These are phyloP conservation scores for Edolisoma coerulescens DNA, from an alignment of 2,113 vertebrate species.

Conservation along the genomic window DNA sequence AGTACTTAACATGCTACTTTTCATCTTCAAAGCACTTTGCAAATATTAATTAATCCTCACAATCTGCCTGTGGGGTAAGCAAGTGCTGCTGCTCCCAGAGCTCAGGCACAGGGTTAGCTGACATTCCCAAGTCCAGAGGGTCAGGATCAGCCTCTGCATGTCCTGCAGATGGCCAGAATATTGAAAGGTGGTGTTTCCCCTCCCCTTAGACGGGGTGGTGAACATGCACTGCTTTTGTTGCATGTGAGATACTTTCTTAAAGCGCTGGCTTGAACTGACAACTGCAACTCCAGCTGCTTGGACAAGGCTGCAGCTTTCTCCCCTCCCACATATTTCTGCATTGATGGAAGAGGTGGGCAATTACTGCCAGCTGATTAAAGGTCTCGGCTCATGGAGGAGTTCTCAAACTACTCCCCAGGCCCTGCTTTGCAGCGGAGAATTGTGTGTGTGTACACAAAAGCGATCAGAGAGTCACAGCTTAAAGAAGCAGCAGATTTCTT, in stretches of 20 bases:
- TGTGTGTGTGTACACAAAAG: background rate
- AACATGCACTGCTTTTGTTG: background rate
- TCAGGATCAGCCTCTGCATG: accelerated
- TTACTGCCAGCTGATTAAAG: background rate
- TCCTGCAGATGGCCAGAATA: background rate
- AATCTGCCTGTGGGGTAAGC: slow-evolving; percentile 2
- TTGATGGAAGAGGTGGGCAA: background rate
- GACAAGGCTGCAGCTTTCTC: background rate
- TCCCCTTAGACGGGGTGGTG: background rate
- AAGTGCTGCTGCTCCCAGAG: background rate
- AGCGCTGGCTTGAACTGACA: background rate
- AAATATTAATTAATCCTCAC: slow-evolving; percentile 39
- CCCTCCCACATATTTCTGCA: background rate
- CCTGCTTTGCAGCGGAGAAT: background rate
- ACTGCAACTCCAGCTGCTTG: background rate
- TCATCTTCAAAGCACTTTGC: slow-evolving; percentile 35
- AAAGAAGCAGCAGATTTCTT: background rate
- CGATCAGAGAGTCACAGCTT: background rate
- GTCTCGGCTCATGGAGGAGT: background rate
- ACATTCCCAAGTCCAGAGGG: background rate
- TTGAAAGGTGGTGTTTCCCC: background rate
- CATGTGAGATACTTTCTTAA: background rate
- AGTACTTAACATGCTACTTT: slow-evolving; percentile 8
- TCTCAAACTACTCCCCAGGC: background rate
- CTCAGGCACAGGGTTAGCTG: background rate